Evolutionary conservation across 2,888 invertebrate genomes (phyloP).

Genomic region (Drosophila prolongata): DNA sequence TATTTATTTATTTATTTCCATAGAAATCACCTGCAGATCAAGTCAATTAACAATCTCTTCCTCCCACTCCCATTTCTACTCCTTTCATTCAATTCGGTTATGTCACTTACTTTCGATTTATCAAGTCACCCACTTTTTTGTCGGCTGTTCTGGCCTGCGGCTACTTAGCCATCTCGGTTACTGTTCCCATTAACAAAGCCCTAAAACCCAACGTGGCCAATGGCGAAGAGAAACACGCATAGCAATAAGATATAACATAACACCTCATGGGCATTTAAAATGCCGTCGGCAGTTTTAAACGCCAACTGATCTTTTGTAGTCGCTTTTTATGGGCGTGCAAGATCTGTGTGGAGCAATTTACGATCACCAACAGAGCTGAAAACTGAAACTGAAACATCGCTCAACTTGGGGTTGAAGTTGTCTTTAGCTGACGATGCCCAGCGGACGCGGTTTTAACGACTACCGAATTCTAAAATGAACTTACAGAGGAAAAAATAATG

Average conservation of each 20-base stretch:
- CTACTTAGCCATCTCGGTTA: slow-evolving; percentile 32
- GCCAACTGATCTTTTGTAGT: slow-evolving; percentile 57
- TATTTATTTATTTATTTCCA: background rate
- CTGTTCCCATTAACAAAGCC: slow-evolving; percentile 28
- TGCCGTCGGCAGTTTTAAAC: slow-evolving; percentile 65
- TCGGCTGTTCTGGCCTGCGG: slow-evolving; percentile 35
- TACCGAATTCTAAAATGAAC: slow-evolving; percentile 65
- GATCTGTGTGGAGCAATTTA: slow-evolving; percentile 57
- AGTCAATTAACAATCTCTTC: slow-evolving; percentile 18
- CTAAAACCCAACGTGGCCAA: slow-evolving; percentile 32
- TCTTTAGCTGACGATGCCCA: slow-evolving; percentile 45
- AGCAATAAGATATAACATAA: slow-evolving; percentile 30
- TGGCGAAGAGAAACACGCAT: slow-evolving; percentile 15
- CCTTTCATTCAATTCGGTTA: slow-evolving; percentile 36
- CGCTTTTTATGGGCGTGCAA: slow-evolving; percentile 75
- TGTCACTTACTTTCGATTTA: slow-evolving; percentile 45
- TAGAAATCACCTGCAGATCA: slow-evolving; percentile 24
- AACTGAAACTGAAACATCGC: slow-evolving; percentile 49
- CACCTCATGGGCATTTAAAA: slow-evolving; percentile 54
- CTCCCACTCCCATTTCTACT: slow-evolving; percentile 9
- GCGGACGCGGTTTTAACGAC: slow-evolving; percentile 62
- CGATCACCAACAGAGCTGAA: slow-evolving; percentile 45
- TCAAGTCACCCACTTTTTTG: slow-evolving; percentile 31
- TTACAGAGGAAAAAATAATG: slow-evolving; percentile 5
- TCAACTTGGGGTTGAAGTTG: slow-evolving; percentile 12